Percentiles rank a stretch among this genome's conserved stretches.
phyloP scores from a whole-genome alignment of 2,888 invertebrate genomes.

The Melieria omissa region DNA sequence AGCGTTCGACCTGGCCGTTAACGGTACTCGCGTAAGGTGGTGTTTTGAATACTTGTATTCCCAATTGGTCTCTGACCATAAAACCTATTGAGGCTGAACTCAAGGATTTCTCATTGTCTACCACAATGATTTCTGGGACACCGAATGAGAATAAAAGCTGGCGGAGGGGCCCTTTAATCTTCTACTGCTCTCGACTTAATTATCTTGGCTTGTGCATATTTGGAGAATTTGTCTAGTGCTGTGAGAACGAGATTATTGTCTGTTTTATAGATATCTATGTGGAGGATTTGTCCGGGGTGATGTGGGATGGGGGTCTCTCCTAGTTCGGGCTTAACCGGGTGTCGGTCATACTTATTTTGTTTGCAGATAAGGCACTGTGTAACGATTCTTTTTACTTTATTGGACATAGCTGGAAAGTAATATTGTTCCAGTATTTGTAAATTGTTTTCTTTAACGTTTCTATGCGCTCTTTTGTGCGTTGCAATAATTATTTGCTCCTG shows the following conservation, averaged over 20 bases:
- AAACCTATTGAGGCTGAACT: constrained; percentile 36
- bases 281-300: constrained; percentile 14
- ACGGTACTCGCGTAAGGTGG: constrained; percentile 38
- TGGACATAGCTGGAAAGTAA: neutral
- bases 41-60: constrained; percentile 34
- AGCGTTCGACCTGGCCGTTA: constrained; percentile 40
- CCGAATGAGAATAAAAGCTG: constrained; percentile 39
- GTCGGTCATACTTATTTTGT: constrained; percentile 15
- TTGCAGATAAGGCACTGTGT: constrained; percentile 3
- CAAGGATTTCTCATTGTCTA: constrained; percentile 39
- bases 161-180: constrained; percentile 34
- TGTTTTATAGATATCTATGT: constrained; percentile 8
- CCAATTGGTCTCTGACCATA: constrained; percentile 36
- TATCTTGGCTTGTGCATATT: constrained; percentile 19
- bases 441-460: constrained; percentile 3
- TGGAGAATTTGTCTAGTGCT: constrained; percentile 17
- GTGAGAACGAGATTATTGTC: neutral
- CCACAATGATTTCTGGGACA: constrained; percentile 35
- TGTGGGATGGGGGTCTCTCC: constrained; percentile 9
- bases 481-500: neutral
- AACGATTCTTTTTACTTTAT: neutral
- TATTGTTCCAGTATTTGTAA: neutral
- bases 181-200: constrained; percentile 19
- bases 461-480: neutral
- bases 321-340: neutral